Conservation (phyloP, 2,113 vertebrate species). For the Mellivora capensis region DNA sequence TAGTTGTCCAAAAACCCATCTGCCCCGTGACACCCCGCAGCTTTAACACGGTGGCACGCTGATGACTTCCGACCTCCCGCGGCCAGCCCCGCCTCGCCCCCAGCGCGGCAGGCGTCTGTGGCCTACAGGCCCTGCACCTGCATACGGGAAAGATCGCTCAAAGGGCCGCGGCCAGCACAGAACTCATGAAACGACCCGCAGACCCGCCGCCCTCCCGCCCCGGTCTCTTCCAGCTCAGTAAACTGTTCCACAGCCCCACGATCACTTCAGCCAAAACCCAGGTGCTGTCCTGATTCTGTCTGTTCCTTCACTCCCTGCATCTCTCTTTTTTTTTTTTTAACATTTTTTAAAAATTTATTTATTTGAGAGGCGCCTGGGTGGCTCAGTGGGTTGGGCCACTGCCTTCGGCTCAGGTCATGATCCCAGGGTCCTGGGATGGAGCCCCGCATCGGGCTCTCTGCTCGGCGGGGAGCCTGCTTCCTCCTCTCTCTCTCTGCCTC, state of each 20-base stretch:
- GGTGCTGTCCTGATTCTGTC: neutral
- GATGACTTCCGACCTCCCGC: neutral
- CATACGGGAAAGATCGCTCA: neutral
- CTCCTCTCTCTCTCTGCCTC: too few species aligned
- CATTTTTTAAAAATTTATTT: too few species aligned
- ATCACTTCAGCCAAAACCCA: neutral
- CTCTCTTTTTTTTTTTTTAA: too few species aligned
- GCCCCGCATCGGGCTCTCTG: too few species aligned
- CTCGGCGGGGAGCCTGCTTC: too few species aligned
- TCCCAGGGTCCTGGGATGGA: too few species aligned
- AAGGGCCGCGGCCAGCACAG: neutral
- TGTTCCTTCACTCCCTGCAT: neutral
- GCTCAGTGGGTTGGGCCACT: too few species aligned
- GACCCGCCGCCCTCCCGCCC: too few species aligned
- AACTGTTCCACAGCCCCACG: neutral
- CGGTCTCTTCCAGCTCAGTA: neutral
- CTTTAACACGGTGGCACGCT: neutral
- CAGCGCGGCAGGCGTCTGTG: neutral
- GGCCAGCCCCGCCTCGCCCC: neutral
- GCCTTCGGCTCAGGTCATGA: too few species aligned
- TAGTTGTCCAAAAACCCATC: neutral
- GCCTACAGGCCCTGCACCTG: neutral
- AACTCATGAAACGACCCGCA: neutral
- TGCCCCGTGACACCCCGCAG: neutral
- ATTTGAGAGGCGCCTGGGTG: too few species aligned